Base-by-base conservation (phyloP, 2,888 invertebrate genomes). In the Sphinx pinastri region DNA sequence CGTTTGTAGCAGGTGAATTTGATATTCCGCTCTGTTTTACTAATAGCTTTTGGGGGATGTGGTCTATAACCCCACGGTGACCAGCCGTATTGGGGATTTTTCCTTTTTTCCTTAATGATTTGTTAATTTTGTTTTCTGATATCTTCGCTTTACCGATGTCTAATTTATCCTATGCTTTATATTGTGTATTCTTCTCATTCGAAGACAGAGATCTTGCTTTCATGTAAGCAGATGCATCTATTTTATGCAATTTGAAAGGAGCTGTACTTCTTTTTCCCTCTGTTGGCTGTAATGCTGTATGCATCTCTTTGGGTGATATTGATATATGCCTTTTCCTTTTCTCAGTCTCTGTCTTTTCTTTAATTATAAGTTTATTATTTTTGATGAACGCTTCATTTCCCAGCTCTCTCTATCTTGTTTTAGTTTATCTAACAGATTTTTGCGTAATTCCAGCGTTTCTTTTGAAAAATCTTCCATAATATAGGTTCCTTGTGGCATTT, bases 1-100 rank as follows among this genome's bases (percentile, higher is more conserved):
- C 25, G 1, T 25, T 25, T 25, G 25, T 25, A 25, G 25, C 25
- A 25, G 25, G 25, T 25, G 2, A 25, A 25, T 25, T 25, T 25
- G 25, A 25, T 25, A 25, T 25, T 25, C 2, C 25, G 25, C 25
- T 67, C 63, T 69, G 38, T 13, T 52, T 45, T 16, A 47, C 4
- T 31, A 38, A 25, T 25, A 25, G 49, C 16, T 70, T 54, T 69
- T 63, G 70, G 73, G 72, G 73, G 75, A 52, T 19, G 16, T 71
- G 73, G 73, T 75, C 73, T 6, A 25, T 71, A 47, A 54, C 73
- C 73, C 73, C 73, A 59, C 70, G 73, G 72, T 70, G 75, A 75
- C 75, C 73, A 75, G 49, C 73, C 75, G 69, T 47, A 70, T 70
- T 68, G 68, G 57, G 57, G 69, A 7, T 58, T 51, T 71, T 13